Conservation (phyloP, 2,797 vertebrate species). For the Lutjanus argentimaculatus region DNA sequence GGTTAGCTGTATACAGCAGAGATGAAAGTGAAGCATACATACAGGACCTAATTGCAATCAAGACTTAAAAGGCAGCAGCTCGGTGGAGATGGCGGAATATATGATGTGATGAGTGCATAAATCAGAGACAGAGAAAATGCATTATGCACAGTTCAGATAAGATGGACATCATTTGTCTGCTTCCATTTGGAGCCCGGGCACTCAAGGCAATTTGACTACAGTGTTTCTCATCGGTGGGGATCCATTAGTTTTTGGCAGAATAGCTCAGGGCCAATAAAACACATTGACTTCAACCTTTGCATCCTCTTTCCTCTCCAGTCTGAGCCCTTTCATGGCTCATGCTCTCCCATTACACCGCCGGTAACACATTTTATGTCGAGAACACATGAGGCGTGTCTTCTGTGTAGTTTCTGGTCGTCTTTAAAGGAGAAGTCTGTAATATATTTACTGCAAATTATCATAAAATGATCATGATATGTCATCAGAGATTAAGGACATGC, state of each 20-base stretch:
- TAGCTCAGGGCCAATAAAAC: slow-evolving; percentile 71
- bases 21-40: slow-evolving; percentile 64
- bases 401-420: slow-evolving; percentile 21
- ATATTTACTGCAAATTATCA: too few relatives aligned
- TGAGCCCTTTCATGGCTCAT: slow-evolving; percentile 46
- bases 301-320: slow-evolving; percentile 63
- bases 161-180: slow-evolving; percentile 77
- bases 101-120: slow-evolving; percentile 73
- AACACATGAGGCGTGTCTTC: background rate
- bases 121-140: slow-evolving; percentile 70
- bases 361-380: slow-evolving; percentile 33
- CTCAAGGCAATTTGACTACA: slow-evolving; percentile 75
- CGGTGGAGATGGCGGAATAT: slow-evolving; percentile 56
- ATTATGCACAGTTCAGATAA: slow-evolving; percentile 73
- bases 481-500: too few relatives aligned
- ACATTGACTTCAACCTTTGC: slow-evolving; percentile 68
- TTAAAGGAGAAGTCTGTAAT: too few relatives aligned
- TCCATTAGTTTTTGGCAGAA: slow-evolving; percentile 77
- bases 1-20: slow-evolving; percentile 22
- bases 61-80: slow-evolving; percentile 72
- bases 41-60: slow-evolving; percentile 73
- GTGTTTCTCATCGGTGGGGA: slow-evolving; percentile 72
- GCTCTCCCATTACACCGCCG: slow-evolving; percentile 49
- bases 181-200: slow-evolving; percentile 76
- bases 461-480: too few relatives aligned